phyloP scores from a whole-genome alignment of 2,113 vertebrate genomes.

The Romanogobio albipinnatus region DNA sequence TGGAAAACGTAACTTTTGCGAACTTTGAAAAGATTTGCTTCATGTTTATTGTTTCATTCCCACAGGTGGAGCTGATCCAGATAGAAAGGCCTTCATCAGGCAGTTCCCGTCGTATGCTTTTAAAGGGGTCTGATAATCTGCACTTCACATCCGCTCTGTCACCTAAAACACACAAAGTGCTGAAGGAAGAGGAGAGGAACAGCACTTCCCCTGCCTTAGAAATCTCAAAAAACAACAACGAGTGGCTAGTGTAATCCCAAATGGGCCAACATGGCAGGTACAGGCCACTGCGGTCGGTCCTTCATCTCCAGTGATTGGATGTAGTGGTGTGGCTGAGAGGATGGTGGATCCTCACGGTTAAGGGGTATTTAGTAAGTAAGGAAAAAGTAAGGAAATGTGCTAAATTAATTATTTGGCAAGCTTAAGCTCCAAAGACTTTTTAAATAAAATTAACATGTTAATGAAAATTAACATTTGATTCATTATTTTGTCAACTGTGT shows the following conservation, averaged over 20 bases:
- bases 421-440: too few relatives aligned
- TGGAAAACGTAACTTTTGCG: too few relatives aligned
- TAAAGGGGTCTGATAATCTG: neutral
- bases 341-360: neutral
- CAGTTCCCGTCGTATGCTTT: conserved; percentile 28
- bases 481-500: too few relatives aligned
- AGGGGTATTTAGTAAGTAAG: too few relatives aligned
- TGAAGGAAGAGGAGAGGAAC: neutral
- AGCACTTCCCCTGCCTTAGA: neutral
- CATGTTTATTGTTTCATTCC: neutral
- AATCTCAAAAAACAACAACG: conserved; percentile 1
- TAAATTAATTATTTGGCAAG: too few relatives aligned
- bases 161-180: conserved; percentile 19
- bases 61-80: conserved; percentile 11
- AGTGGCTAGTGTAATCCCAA: neutral
- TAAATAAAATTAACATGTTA: too few relatives aligned
- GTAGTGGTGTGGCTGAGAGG: conserved; percentile 1
- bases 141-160: neutral
- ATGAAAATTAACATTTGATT: too few relatives aligned
- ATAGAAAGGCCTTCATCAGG: conserved; percentile 1
- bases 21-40: too few relatives aligned
- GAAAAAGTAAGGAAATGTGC: too few relatives aligned
- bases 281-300: neutral
- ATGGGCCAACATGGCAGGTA: neutral
- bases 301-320: conserved; percentile 7